Evolutionary conservation across 2,797 vertebrate genomes (phyloP), one percentile per base, ranked within the genome.

Genomic region (Paramormyrops hopkinsi): DNA sequence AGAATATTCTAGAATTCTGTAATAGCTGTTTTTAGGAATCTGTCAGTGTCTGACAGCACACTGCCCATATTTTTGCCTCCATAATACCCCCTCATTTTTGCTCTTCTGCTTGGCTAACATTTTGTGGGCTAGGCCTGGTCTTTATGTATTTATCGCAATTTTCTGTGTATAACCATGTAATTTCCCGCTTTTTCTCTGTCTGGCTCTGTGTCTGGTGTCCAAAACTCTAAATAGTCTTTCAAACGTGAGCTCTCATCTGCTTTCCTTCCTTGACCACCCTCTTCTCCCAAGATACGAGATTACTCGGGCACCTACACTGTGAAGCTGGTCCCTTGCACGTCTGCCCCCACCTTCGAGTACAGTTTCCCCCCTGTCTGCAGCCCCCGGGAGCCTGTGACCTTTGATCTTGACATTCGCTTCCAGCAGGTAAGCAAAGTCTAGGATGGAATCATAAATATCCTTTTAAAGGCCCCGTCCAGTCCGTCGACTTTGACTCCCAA

Each of bases 381-480:
- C 90, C 98, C 98, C 3, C 95, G 97, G 91, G 97, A 98, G 44
- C 96, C 96, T 0, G 89, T 99, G 88, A 95, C 95, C 11, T 99
- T 99, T 87, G 96, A 98, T 90, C 93, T 99, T 19, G 97, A 99
- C 92, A 99, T 99, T 92, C 93, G 98, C 91, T 99, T 99, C 94
- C 98, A 99, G 90, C 98, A 99, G 96, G 98, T 98, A 92, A 62
- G 90, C 11, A n/a, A 0, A 8, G 19, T 73, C 29, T 73, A 14
- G 29, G 12, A 44, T 46, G 90, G 33, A 2, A n/a, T 50, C 37
- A 33, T 86, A n/a, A 50, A 69, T n/a, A 19, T 37, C 53, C 29
- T 85, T 22, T 37, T n/a, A 29, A 69, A 29, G 65, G 7, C n/a
- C 19, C 59, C 8, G 2, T 33, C 12, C 37, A 19, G 19, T 14